phyloP scores from a whole-genome alignment of 2,113 vertebrate species.

The Lycaon pictus region DNA sequence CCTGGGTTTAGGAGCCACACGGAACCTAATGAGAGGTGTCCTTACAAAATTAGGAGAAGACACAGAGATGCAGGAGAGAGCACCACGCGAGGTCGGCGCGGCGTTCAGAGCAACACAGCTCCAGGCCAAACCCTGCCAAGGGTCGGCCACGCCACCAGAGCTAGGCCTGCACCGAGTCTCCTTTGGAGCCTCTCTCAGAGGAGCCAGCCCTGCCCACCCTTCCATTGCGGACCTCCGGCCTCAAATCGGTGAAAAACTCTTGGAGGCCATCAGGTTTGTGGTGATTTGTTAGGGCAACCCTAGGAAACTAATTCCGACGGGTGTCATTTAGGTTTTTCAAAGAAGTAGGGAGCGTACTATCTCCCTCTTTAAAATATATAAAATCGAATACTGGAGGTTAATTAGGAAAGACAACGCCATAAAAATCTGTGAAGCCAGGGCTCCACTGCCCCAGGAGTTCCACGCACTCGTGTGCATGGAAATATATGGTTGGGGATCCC shows the following conservation, averaged over 20 bases:
- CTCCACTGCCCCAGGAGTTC: neutral
- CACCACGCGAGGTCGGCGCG: rapidly evolving
- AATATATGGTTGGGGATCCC: neutral
- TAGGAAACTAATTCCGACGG: neutral
- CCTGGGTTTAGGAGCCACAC: neutral
- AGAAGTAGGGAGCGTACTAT: neutral
- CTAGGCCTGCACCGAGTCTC: no score
- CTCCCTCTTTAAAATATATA: neutral
- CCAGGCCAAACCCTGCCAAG: neutral
- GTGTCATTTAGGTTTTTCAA: neutral
- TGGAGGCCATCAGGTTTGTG: neutral
- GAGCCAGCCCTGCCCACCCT: neutral
- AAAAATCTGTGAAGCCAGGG: neutral
- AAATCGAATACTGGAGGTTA: neutral
- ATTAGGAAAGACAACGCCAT: neutral
- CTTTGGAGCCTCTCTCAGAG: neutral
- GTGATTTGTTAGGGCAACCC: neutral
- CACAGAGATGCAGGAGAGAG: neutral
- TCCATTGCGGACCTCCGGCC: neutral
- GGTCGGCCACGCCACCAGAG: neutral
- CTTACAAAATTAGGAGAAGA: neutral
- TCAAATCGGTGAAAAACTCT: neutral
- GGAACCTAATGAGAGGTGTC: neutral
- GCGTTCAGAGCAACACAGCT: neutral
- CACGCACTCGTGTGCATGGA: neutral